These are phyloP conservation scores for Nephrotoma guestfalica DNA, from an alignment of 2,888 invertebrate species.

Conservation along the genomic window DNA sequence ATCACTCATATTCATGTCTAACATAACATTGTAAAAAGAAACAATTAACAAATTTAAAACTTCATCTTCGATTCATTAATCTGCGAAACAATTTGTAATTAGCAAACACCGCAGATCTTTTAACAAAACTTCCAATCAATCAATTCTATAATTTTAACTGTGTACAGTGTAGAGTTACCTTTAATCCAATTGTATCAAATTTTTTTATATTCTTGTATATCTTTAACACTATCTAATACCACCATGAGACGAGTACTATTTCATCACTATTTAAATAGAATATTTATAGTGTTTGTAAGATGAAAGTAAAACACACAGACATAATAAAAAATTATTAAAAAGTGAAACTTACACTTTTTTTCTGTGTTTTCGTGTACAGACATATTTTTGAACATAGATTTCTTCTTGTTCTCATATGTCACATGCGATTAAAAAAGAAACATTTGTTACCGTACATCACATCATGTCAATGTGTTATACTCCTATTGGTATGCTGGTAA, in stretches of 20 bases:
- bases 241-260: too few relatives aligned
- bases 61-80: not conserved
- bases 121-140: not conserved
- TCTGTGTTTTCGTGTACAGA: not conserved
- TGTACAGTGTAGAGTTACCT: not conserved
- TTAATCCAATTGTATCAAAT: too few relatives aligned
- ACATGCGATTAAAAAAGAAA: not conserved
- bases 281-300: not conserved
- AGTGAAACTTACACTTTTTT: not conserved
- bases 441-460: not conserved
- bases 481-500: not conserved
- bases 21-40: not conserved
- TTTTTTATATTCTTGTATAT: not conserved
- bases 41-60: not conserved
- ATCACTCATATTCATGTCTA: not conserved
- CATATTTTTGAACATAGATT: not conserved
- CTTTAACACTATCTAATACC: not conserved
- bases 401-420: not conserved
- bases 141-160: not conserved
- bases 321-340: not conserved
- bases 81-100: not conserved
- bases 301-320: not conserved
- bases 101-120: not conserved
- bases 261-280: too few relatives aligned
- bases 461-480: not conserved